A percentile compares a stretch with the other conserved stretches of the same genome.
Evolutionary conservation across 1,140 invertebrate species (phyloP).

Genomic region (Drosophila neocordata): DNA sequence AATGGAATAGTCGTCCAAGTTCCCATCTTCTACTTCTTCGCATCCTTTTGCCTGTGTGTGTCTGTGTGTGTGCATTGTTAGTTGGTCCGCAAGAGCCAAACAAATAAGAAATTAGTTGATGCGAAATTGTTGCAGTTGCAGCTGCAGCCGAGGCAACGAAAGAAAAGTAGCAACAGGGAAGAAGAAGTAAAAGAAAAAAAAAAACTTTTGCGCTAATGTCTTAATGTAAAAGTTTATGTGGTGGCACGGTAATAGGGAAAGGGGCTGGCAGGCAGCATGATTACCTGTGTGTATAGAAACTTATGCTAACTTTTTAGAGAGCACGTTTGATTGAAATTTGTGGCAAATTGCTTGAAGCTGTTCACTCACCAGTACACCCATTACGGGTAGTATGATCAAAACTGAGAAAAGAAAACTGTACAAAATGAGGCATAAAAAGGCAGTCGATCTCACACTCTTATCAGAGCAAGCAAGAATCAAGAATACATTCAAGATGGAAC

Average conservation of each 20-base stretch:
- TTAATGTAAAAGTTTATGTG: constrained; percentile 81
- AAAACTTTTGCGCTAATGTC: constrained; percentile 78
- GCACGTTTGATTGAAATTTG: constrained; percentile 81
- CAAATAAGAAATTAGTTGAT: constrained; percentile 79
- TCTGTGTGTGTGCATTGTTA: constrained; percentile 15
- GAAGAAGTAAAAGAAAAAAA: constrained; percentile 27
- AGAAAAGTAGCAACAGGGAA: constrained; percentile 60
- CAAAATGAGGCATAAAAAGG: constrained; percentile 60
- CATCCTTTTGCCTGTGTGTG: constrained; percentile 18
- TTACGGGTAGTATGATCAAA: constrained; percentile 50
- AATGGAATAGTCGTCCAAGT: constrained; percentile 52
- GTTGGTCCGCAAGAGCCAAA: constrained; percentile 63
- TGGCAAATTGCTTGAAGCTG: constrained; percentile 66
- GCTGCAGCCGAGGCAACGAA: constrained; percentile 27
- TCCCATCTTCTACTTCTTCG: constrained; percentile 22
- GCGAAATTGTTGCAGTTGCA: constrained; percentile 77
- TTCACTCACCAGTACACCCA: constrained; percentile 19
- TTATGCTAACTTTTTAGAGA: constrained; percentile 70
- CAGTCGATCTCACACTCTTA: constrained; percentile 37
- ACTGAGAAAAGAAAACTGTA: constrained; percentile 20
- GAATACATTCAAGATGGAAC: constrained; percentile 26
- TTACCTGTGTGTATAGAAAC: constrained; percentile 58
- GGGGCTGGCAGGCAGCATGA: background rate
- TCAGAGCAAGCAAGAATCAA: constrained; percentile 33
- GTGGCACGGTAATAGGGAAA: constrained; percentile 22